phyloP scores from a whole-genome alignment of 1,140 invertebrate species.

The Saccostrea glomerata region DNA sequence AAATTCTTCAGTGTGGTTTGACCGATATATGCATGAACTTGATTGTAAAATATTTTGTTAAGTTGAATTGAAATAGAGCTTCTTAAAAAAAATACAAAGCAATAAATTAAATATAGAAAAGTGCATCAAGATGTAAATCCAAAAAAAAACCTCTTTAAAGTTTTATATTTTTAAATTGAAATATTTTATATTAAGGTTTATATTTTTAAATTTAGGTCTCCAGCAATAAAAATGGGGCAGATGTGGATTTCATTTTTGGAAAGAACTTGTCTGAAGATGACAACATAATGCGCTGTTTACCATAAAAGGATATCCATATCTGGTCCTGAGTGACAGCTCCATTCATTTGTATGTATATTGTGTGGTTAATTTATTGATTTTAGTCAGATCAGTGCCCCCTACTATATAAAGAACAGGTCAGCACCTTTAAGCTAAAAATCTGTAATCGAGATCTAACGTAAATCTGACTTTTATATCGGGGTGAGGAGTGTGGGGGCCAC shows the following conservation, averaged over 20 bases:
- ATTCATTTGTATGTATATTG: conserved; percentile 38
- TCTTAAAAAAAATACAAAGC: too few species aligned
- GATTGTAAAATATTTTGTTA: too few species aligned
- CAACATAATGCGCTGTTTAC: neutral
- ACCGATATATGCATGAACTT: too few species aligned
- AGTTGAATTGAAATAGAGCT: too few species aligned
- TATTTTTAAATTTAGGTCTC: neutral
- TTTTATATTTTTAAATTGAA: neutral
- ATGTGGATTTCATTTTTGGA: conserved; percentile 18
- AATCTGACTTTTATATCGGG: conserved; percentile 10
- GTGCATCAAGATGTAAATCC: too few species aligned
- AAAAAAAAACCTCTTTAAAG: too few species aligned
- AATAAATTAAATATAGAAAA: too few species aligned
- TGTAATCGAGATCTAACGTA: conserved; percentile 24
- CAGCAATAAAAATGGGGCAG: neutral
- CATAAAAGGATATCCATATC: neutral
- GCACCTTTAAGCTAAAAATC: neutral
- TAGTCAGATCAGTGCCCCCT: neutral
- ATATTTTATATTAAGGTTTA: neutral
- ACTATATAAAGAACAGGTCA: conserved; percentile 15
- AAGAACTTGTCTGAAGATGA: neutral
- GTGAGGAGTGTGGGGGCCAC: neutral
- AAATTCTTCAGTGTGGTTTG: too few species aligned
- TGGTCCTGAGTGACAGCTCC: conserved; percentile 7
- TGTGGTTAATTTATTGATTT: conserved; percentile 35